Evolutionary conservation across 2,888 invertebrate species (phyloP).

Genomic region (Sisyra terminalis): DNA sequence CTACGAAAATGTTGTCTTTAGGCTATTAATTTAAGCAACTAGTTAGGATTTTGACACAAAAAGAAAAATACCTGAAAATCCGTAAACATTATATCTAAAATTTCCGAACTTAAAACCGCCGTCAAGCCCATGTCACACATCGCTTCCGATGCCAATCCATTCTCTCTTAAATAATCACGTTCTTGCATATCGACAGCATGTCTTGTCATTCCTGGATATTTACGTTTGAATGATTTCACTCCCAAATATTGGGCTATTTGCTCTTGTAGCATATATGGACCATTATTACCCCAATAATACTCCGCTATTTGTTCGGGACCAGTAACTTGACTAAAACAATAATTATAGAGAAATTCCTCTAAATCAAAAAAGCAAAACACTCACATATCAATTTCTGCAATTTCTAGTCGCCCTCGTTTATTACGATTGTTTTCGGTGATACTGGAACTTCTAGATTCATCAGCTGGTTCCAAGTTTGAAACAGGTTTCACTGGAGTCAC

Average conservation of each 20-base stretch:
- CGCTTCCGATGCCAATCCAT: slow-evolving; percentile 70
- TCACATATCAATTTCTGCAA: slow-evolving; percentile 29
- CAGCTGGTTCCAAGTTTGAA: slow-evolving; percentile 21
- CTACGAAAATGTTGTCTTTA: too few relatives aligned
- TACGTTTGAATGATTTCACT: slow-evolving; percentile 92
- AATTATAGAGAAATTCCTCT: too few relatives aligned
- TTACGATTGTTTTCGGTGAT: slow-evolving; percentile 43
- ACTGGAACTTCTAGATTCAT: slow-evolving; percentile 76
- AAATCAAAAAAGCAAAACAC: slow-evolving; percentile 5
- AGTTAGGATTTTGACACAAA: too few relatives aligned
- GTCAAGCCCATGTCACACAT: slow-evolving; percentile 90
- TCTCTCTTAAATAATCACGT: slow-evolving; percentile 70
- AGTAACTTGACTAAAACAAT: slow-evolving; percentile 15
- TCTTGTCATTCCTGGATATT: slow-evolving; percentile 77
- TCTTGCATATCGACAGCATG: slow-evolving; percentile 82
- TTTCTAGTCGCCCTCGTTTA: slow-evolving; percentile 32
- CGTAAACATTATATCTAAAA: slow-evolving; percentile 85
- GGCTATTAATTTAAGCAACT: too few relatives aligned
- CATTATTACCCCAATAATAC: slow-evolving; percentile 73
- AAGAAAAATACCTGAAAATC: slow-evolving; percentile 53
- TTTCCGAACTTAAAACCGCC: slow-evolving; percentile 81
- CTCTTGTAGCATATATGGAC: slow-evolving; percentile 90
- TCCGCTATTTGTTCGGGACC: slow-evolving; percentile 83
- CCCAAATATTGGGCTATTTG: slow-evolving; percentile 88
- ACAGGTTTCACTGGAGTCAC: neutral